These are phyloP conservation scores for Noctua janthina DNA, from an alignment of 2,888 invertebrate genomes.

Conservation along the genomic window DNA sequence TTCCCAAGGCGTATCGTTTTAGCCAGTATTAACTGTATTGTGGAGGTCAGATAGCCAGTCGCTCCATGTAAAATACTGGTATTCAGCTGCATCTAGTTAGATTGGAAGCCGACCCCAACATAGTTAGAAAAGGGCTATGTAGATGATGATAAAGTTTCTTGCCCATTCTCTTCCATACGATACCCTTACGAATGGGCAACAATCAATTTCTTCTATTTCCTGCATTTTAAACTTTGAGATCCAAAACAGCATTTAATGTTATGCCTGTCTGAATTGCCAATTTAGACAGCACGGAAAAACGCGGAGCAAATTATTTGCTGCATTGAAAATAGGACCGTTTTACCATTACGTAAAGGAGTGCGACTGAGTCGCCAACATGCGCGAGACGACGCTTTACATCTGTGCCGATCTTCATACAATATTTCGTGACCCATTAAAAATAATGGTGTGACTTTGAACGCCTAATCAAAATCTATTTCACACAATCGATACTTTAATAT, in stretches of 20 bases:
- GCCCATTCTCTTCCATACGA: neutral
- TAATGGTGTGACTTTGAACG: neutral
- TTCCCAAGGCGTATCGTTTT: neutral
- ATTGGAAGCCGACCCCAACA: neutral
- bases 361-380: no score
- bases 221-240: neutral
- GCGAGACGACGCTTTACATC: no score
- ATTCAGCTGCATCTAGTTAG: neutral
- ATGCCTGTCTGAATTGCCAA: no score
- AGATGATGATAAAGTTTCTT: neutral
- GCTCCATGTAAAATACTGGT: no score
- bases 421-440: no score
- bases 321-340: no score
- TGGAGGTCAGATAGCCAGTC: neutral
- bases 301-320: no score
- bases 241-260: neutral
- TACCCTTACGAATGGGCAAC: neutral
- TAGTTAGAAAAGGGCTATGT: neutral
- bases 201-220: neutral
- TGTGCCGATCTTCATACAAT: no score
- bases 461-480: neutral
- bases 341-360: no score
- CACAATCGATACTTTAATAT: neutral
- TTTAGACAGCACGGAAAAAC: no score
- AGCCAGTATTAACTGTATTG: neutral